These are phyloP conservation scores for Euphydryas editha DNA, from an alignment of 2,888 invertebrate genomes.

Conservation along the genomic window DNA sequence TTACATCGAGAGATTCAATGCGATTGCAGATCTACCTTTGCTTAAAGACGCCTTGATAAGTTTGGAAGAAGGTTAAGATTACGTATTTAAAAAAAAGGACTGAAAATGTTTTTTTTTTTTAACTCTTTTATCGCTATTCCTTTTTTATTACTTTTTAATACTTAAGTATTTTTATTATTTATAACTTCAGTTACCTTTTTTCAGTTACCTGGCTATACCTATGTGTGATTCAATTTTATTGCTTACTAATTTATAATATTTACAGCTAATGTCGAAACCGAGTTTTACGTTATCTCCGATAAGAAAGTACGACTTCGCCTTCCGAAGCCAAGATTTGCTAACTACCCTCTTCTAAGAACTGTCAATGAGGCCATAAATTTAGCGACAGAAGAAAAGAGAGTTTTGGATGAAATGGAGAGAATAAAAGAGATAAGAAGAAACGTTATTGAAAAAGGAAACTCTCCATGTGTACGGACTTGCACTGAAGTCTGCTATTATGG, in stretches of 20 bases:
- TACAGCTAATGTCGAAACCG: conserved; percentile 54
- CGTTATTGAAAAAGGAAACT: conserved; percentile 64
- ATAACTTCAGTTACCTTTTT: too few relatives aligned
- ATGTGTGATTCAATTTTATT: too few relatives aligned
- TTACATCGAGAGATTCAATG: conserved; percentile 62
- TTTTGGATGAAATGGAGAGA: conserved; percentile 74
- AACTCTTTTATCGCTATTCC: too few relatives aligned
- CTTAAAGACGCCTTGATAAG: conserved; percentile 61
- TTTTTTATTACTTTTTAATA: too few relatives aligned
- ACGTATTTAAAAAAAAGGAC: too few relatives aligned
- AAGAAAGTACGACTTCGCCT: conserved; percentile 60
- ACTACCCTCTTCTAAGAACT: conserved; percentile 88
- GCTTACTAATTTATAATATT: not conserved
- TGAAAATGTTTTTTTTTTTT: too few relatives aligned
- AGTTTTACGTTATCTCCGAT: conserved; percentile 58
- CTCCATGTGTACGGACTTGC: conserved; percentile 28
- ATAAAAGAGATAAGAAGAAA: conserved; percentile 61
- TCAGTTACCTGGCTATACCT: too few relatives aligned
- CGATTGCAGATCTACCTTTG: conserved; percentile 59
- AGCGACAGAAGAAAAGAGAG: conserved; percentile 79
- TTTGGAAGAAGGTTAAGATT: conserved; percentile 60
- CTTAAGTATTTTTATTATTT: too few relatives aligned
- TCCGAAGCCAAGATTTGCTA: conserved; percentile 65
- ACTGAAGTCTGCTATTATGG: conserved; percentile 30
- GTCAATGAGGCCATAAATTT: conserved; percentile 87